A percentile compares a stretch with the other conserved stretches of the same genome.
These are phyloP conservation scores for Elanoides forficatus DNA, from an alignment of 2,113 vertebrate genomes.

Conservation along the genomic window DNA sequence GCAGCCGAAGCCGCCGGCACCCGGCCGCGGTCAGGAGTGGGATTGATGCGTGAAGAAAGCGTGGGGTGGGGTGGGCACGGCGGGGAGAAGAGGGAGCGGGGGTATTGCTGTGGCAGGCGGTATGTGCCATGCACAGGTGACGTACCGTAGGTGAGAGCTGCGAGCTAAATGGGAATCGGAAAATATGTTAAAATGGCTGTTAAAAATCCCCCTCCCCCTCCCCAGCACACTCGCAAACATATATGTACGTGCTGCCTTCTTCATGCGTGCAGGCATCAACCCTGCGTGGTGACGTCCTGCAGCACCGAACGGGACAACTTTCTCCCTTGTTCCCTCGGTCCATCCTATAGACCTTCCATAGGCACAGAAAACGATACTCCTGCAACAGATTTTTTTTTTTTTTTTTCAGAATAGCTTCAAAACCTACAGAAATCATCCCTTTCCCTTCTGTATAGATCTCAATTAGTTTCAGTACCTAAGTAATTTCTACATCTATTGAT, in stretches of 20 bases:
- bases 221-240: not conserved
- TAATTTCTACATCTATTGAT: not conserved
- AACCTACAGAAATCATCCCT: not conserved
- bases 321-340: not conserved
- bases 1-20: not conserved
- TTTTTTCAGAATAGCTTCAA: not conserved
- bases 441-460: not conserved
- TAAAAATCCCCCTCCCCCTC: not conserved
- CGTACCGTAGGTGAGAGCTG: conserved; percentile 2
- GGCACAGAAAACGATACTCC: not conserved
- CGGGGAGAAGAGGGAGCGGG: not conserved
- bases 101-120: not conserved
- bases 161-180: not conserved
- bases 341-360: not conserved
- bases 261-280: not conserved
- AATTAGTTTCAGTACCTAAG: not conserved
- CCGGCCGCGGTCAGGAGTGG: not conserved
- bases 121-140: not conserved
- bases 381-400: not conserved
- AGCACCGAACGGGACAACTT: not conserved
- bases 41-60: not conserved
- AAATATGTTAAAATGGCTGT: conserved; percentile 12
- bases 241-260: not conserved
- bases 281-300: not conserved
- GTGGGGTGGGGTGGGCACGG: not conserved